These are phyloP conservation scores for Prunella himalayana DNA, from an alignment of 2,113 vertebrate species.

Conservation along the genomic window DNA sequence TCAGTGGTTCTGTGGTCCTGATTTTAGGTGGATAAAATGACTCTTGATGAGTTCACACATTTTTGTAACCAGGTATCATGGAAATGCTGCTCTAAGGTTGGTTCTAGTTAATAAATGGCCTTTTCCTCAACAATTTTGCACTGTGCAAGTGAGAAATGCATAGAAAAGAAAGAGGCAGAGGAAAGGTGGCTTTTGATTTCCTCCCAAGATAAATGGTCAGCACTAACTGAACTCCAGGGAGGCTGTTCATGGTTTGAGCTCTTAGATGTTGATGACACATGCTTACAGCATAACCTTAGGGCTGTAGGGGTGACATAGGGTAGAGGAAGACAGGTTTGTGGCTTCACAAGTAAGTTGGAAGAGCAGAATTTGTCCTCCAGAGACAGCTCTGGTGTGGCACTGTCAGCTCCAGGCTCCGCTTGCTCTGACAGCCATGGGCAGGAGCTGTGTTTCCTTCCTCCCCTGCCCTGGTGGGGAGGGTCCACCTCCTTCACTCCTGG, in stretches of 20 bases:
- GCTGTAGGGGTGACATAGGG: not conserved
- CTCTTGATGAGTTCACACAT: not conserved
- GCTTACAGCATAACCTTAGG: not conserved
- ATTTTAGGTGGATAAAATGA: not conserved
- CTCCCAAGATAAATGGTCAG: not conserved
- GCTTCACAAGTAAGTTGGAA: not conserved
- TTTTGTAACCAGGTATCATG: not conserved
- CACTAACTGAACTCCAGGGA: not conserved
- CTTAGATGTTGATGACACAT: not conserved
- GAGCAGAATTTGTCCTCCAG: not conserved
- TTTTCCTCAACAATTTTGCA: not conserved
- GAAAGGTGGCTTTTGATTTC: not conserved
- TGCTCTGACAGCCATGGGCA: not conserved
- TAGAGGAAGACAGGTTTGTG: not conserved
- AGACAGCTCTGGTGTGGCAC: not conserved
- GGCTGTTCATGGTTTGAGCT: not conserved
- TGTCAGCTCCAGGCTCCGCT: fast-evolving
- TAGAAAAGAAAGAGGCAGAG: not conserved
- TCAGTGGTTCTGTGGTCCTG: not conserved
- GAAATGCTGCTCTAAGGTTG: not conserved
- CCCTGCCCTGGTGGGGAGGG: not conserved
- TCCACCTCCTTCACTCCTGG: not conserved
- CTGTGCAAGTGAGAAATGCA: not conserved
- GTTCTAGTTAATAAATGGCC: not conserved
- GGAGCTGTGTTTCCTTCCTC: not conserved